Evolutionary conservation across 1,140 invertebrate species (phyloP), one percentile per base, ranked within the genome.

Genomic region (Scaptomyza montana): DNA sequence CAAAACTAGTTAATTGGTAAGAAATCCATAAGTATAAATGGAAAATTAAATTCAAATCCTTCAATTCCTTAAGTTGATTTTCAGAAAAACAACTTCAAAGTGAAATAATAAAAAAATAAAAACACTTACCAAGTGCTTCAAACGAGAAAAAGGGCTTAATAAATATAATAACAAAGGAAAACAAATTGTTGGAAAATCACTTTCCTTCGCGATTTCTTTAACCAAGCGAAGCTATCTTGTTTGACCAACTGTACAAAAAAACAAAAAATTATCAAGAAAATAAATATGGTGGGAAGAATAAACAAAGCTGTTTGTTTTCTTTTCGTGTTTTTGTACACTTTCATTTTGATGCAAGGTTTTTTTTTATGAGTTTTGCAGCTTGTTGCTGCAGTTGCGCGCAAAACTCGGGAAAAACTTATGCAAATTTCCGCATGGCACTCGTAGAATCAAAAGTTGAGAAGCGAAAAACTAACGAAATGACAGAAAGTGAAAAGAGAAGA

Each of bases 401-500:
- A 72, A 66, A 72, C 53, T 72, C 59, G 57, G 59, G n/a, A 19
- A 47, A 81, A 86, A 86, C 66, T 86, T 86, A 81, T 78, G 82
- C 78, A 86, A 86, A 86, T 80, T 86, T 68, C 49, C 69, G 54
- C 74, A 69, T 47, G 63, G 50, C 74, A 76, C 36, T 64, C 53
- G 45, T 33, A 45, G 30, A 74, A 72, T 87, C 78, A 81, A 75
- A 86, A 86, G 81, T 78, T 78, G 69, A 51, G 51, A 36, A 46
- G 66, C 25, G n/a, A 63, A 51, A 55, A 43, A 19, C 28, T 7
- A 30, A 10, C 43, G 13, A 7, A 10, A 53, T 19, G 9, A 19
- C 3, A 10, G 45, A 13, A 9, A 13, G 4, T 5, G 5, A n/a
- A 10, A 64, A 46, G 21, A 16, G 30, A 21, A 16, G 25, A 9